These are phyloP conservation scores for Hymenochirus boettgeri DNA, from an alignment of 2,113 vertebrate genomes.

Conservation along the genomic window DNA sequence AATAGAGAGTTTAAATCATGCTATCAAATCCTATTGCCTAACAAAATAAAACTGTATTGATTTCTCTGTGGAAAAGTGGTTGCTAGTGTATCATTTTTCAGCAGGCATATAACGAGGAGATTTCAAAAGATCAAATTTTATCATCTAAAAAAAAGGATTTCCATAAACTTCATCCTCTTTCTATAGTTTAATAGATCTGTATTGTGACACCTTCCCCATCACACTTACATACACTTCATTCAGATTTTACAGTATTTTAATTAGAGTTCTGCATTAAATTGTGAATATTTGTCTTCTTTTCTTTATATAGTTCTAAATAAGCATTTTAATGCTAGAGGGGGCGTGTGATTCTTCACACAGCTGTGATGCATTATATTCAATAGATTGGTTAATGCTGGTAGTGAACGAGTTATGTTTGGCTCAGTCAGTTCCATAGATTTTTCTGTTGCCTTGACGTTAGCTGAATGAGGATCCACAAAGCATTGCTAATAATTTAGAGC, in stretches of 20 bases:
- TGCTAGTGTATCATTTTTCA: slow-evolving; percentile 19
- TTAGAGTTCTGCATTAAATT: neutral
- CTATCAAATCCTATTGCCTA: slow-evolving; percentile 27
- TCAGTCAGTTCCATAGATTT: slow-evolving; percentile 45
- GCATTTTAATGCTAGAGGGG: slow-evolving; percentile 17
- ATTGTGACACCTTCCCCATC: neutral
- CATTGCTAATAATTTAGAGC: slow-evolving; percentile 56
- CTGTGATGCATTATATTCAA: neutral
- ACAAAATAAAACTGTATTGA: slow-evolving; percentile 40
- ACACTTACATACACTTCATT: neutral
- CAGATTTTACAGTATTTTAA: neutral
- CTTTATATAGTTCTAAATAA: neutral
- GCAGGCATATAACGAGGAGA: slow-evolving; percentile 28
- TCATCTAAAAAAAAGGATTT: slow-evolving; percentile 23
- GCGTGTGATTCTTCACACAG: neutral
- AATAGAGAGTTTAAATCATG: slow-evolving; percentile 27
- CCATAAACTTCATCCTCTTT: slow-evolving; percentile 23
- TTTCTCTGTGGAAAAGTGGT: slow-evolving; percentile 31
- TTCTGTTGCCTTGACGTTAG: slow-evolving; percentile 60
- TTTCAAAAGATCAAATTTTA: slow-evolving; percentile 32
- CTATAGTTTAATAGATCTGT: slow-evolving; percentile 18
- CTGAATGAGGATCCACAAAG: slow-evolving; percentile 51
- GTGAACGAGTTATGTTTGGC: slow-evolving; percentile 27
- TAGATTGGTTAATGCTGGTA: neutral
- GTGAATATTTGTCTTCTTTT: too few relatives aligned